Base-by-base conservation (phyloP, 2,888 invertebrate species). In the Acrobeloides nanus region DNA sequence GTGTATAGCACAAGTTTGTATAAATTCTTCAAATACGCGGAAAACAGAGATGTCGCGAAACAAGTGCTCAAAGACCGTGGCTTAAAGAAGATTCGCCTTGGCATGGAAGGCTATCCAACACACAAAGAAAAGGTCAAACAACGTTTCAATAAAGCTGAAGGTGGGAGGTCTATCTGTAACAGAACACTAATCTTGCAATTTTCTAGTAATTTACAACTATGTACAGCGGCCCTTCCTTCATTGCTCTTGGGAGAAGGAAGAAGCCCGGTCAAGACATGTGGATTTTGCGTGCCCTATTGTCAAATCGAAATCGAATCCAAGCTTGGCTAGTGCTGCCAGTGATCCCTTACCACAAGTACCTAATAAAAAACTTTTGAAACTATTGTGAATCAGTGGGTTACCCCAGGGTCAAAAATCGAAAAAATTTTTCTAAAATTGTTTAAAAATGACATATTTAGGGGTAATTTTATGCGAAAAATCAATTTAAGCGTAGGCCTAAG, bases 191-290 rank as follows among this genome's bases (percentile, higher is more conserved):
- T 44, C 23, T 7, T 12, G 33, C 24, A 6, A 41, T 32, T 12
- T 7, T 62, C 34, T 41, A 78, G 89, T 95, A 1, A 93, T 99
- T 59, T 99, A 99, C 79, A 97, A 95, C 78, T 99, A 99, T 76
- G 95, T 99, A 0, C 97, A 99, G 75, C 81, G 97, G 1, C 97
- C 97, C 0, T 99, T 99, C 76, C 87, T 99, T 44, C 90, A 93
- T 74, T 89, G 90, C 87, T 90, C 90, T 0, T 99, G 97, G 97
- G 97, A 99, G 75, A 99, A 99, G 71, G 97, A 99, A 73, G 97
- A 99, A 72, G 95, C 93, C 0, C 92, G 93, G 74, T 90, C 89
- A 72, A 83, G 97, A 1, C 97, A 99, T 74, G 97, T 99, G 0
- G 97, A 99, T 76, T 99, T 74, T 44, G 73, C 73, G 23, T 73